Percentiles rank a stretch among this genome's conserved stretches.
Evolutionary conservation across 2,888 invertebrate genomes (phyloP).

Genomic region (Epirrhoe alternata): DNA sequence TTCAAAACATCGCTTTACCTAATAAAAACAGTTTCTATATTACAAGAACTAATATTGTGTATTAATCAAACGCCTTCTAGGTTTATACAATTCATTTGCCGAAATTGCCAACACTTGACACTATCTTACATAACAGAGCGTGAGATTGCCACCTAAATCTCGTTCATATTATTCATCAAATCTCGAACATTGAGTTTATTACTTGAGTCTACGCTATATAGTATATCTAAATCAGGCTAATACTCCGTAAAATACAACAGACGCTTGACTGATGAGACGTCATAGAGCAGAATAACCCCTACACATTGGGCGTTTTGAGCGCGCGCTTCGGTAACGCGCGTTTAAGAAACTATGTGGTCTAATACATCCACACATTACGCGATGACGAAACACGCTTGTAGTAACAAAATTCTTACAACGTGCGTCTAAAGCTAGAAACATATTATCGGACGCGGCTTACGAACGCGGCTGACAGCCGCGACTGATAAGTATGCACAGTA

Average conservation of each 20-base stretch:
- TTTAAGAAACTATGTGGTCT: no score
- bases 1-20: no score
- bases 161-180: slow-evolving; percentile 27
- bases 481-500: no score
- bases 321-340: no score
- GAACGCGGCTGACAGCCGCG: no score
- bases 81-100: neutral
- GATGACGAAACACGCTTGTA: no score
- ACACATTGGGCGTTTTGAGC: no score
- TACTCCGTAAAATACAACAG: slow-evolving; percentile 49
- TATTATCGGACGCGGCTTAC: no score
- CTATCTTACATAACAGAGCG: slow-evolving; percentile 1
- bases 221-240: slow-evolving; percentile 39
- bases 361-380: no score
- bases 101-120: neutral
- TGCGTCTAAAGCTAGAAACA: no score
- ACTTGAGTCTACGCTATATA: slow-evolving; percentile 17
- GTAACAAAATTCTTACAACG: no score
- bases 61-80: neutral
- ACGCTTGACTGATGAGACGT: slow-evolving; percentile 45
- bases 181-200: slow-evolving; percentile 28
- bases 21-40: no score
- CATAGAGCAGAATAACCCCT: slow-evolving; percentile 48
- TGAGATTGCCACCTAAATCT: slow-evolving; percentile 21
- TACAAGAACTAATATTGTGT: neutral